Base-by-base conservation (phyloP, 2,797 vertebrate species). In the Paguma larvata region DNA sequence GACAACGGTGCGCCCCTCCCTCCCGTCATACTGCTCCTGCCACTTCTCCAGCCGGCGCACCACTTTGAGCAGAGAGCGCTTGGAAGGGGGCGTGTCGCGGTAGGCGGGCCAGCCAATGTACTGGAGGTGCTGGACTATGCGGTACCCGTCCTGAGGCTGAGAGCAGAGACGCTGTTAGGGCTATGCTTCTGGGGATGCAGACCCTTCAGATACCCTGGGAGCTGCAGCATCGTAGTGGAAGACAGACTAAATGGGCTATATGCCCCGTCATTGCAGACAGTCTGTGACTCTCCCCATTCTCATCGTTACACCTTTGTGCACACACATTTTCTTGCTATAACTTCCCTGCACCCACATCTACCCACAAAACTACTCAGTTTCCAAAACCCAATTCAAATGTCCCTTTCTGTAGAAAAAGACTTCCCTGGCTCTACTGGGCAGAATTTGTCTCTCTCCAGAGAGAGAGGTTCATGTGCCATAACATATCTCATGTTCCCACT, bases 51-150 rank as follows among this genome's bases (percentile, higher is more conserved):
- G 96, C 97, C 99, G 98, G 91, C 99, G 97, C 82, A 99, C 99
- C 98, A 99, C 98, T 98, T 99, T 99, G 72, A 99, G 99, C 97
- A 99, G 99, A 53, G 99, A 99, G 96, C 99, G 99, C 84, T 99
- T 99, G 67, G 99, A 99, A 84, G 99, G 99, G 0, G 99, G 99
- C 0, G 99, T 99, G 98, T 99, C 99, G 97, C 99, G 98, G 98
- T 99, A 99, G 0, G 99, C 99, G 0, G 99, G 99, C 99, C 99
- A 99, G 97, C 99, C 99, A 3, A 99, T 99, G 98, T 99, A 99
- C 99, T 99, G 99, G 97, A 99, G 99, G 97, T 99, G 99, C 98
- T 99, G 99, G 85, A 99, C 99, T 84, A 99, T 99, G 65, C 99
- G 99, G 80, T 99, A 99, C 5, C 99, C 99, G 0, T 99, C 99